Conservation (phyloP, 2,113 vertebrate genomes). For the Addax nasomaculatus region DNA sequence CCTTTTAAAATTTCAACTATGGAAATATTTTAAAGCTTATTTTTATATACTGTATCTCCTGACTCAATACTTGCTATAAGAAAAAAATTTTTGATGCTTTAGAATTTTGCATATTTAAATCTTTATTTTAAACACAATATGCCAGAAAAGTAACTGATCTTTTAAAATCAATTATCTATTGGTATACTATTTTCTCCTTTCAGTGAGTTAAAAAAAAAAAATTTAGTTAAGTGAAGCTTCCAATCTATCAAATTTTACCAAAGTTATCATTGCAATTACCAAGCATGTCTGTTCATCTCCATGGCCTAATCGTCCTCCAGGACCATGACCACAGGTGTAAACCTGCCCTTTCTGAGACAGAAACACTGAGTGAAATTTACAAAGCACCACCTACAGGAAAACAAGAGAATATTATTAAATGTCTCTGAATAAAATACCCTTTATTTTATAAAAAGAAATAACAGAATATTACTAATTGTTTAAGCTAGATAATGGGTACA, state of each 20-base stretch:
- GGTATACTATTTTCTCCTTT: not conserved
- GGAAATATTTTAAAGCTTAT: not conserved
- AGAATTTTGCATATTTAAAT: not conserved
- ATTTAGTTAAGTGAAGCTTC: not conserved
- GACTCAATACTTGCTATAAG: not conserved
- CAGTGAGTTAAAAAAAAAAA: not conserved
- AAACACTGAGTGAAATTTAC: slow-evolving; percentile 98
- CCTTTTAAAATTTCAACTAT: not conserved
- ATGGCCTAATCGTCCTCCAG: slow-evolving; percentile 97
- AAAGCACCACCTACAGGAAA: slow-evolving; percentile 90
- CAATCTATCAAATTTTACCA: not conserved
- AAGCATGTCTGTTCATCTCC: slow-evolving; percentile 97
- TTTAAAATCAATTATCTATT: not conserved
- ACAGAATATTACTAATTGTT: not conserved
- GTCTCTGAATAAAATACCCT: not conserved
- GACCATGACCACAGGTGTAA: slow-evolving; percentile 97
- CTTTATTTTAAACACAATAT: slow-evolving; percentile 10
- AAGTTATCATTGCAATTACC: slow-evolving; percentile 79
- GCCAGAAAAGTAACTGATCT: not conserved
- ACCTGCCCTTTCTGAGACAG: slow-evolving; percentile 96
- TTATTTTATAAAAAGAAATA: not conserved
- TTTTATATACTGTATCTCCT: not conserved
- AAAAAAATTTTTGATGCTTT: not conserved
- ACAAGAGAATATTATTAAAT: slow-evolving; percentile 25
- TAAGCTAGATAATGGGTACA: not conserved